Conservation (phyloP, 2,888 invertebrate genomes). For the Plebejus anna region DNA sequence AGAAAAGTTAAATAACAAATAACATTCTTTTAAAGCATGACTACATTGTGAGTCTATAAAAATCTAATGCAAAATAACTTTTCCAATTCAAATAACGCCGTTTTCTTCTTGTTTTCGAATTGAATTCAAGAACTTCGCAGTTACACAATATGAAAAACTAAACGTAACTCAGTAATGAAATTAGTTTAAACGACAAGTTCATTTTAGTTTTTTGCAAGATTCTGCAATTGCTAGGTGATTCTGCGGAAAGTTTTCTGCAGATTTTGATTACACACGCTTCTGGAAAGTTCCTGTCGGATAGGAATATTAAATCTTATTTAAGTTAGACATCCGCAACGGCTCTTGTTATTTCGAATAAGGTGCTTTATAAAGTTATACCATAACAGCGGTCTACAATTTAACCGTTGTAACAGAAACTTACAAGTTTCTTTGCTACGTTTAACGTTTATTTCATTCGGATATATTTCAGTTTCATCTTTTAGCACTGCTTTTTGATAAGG, state of each 20-base stretch:
- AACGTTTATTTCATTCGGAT: constrained; percentile 9
- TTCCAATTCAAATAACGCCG: constrained; percentile 9
- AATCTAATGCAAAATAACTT: constrained; percentile 20
- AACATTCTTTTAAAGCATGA: constrained; percentile 12
- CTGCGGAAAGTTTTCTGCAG: constrained; percentile 70
- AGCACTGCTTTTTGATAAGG: not conserved
- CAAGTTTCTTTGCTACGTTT: constrained; percentile 11
- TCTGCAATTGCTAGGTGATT: constrained; percentile 71
- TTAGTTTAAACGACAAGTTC: constrained; percentile 79
- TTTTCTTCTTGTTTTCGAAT: constrained; percentile 51
- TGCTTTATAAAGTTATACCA: constrained; percentile 66
- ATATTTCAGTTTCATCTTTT: not conserved
- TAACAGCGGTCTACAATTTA: constrained; percentile 58
- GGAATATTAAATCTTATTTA: constrained; percentile 80
- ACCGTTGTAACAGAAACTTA: constrained; percentile 39
- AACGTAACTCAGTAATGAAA: constrained; percentile 73
- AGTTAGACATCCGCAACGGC: constrained; percentile 74
- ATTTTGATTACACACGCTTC: constrained; percentile 79
- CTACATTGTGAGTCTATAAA: constrained; percentile 13
- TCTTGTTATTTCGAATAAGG: constrained; percentile 77
- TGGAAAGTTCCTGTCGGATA: constrained; percentile 73
- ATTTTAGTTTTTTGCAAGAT: constrained; percentile 73
- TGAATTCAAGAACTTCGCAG: constrained; percentile 69
- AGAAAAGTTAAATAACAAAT: constrained; percentile 9
- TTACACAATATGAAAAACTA: constrained; percentile 67